Percentiles rank a stretch among this genome's conserved stretches.
Evolutionary conservation across 2,797 vertebrate species (phyloP).

Genomic region (Menidia menidia): DNA sequence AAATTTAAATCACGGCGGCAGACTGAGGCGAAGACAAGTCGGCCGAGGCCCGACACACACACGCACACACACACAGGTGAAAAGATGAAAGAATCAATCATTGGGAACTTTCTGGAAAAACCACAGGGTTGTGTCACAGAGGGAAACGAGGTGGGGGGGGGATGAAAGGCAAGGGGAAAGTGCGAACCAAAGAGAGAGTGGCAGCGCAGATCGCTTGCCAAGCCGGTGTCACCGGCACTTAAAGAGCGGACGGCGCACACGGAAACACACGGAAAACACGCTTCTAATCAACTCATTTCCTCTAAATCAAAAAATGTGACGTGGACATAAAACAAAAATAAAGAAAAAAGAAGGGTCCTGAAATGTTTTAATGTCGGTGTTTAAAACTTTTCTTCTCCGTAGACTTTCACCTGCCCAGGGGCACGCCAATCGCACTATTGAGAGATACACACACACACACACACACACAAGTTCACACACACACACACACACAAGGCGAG

Average conservation of each 20-base stretch:
- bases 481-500: constrained; percentile 30
- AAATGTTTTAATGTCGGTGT: constrained; percentile 65
- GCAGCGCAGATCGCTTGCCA: constrained; percentile 72
- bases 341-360: background rate
- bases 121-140: constrained; percentile 60
- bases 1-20: constrained; percentile 12
- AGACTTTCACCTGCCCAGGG: constrained; percentile 80
- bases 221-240: constrained; percentile 62
- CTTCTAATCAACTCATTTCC: background rate
- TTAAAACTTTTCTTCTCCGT: constrained; percentile 54
- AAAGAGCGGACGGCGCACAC: constrained; percentile 45
- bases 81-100: constrained; percentile 67
- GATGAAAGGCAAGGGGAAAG: constrained; percentile 66
- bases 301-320: too few species aligned
- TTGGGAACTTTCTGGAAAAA: constrained; percentile 64
- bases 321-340: too few species aligned
- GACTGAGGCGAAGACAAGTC: constrained; percentile 21
- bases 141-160: constrained; percentile 55
- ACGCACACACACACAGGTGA: constrained; percentile 1
- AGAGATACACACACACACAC: constrained; percentile 24
- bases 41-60: constrained; percentile 3
- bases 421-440: constrained; percentile 62
- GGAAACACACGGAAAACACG: constrained; percentile 29
- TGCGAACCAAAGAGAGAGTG: constrained; percentile 66
- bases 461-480: constrained; percentile 33